phyloP scores from a whole-genome alignment of 2,888 invertebrate species.

The Papilio elwesi region DNA sequence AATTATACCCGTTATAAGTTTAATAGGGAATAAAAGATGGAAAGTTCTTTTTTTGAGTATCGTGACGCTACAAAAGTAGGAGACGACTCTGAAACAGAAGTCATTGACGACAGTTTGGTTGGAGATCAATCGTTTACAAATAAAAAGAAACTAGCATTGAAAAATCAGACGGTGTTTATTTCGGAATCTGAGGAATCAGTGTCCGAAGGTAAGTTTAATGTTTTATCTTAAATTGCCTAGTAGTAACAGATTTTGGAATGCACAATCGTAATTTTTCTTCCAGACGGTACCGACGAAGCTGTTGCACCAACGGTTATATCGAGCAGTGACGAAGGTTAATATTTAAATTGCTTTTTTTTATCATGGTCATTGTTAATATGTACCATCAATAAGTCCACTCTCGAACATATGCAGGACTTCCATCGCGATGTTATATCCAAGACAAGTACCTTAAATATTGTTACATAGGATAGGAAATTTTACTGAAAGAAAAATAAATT shows the following conservation, averaged over 20 bases:
- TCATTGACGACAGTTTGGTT: conserved; percentile 69
- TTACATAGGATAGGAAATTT: no score
- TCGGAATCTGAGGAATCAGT: conserved; percentile 73
- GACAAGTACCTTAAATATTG: no score
- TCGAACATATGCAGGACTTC: neutral
- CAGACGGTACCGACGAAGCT: conserved; percentile 57
- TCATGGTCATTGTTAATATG: neutral
- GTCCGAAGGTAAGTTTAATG: conserved; percentile 57
- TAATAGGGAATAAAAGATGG: conserved; percentile 55
- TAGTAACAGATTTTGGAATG: neutral
- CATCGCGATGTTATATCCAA: no score
- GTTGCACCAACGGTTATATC: conserved; percentile 52
- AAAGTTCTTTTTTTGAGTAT: conserved; percentile 75
- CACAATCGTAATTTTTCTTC: conserved; percentile 39
- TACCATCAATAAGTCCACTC: neutral
- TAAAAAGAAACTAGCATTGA: conserved; percentile 56
- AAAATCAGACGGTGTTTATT: conserved; percentile 70
- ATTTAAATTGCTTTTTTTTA: neutral
- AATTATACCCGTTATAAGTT: neutral
- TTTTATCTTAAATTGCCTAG: neutral
- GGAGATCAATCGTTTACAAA: conserved; percentile 56
- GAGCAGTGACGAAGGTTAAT: conserved; percentile 70
- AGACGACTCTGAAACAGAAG: conserved; percentile 66
- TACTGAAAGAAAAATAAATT: no score
- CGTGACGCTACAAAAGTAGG: conserved; percentile 61